These are phyloP conservation scores for Anableps anableps DNA, from an alignment of 2,797 vertebrate species.

Conservation along the genomic window DNA sequence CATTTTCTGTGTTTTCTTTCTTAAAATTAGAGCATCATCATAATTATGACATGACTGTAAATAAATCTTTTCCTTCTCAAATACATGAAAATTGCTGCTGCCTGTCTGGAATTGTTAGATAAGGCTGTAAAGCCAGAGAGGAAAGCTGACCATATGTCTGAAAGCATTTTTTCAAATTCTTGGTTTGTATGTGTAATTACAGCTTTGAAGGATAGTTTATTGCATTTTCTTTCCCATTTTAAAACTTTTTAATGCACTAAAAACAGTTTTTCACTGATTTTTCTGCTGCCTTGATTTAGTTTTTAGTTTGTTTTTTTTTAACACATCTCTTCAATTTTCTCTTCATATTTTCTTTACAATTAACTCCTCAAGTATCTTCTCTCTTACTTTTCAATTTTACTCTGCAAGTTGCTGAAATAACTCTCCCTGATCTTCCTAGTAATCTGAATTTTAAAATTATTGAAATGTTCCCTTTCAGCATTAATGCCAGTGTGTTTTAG, in stretches of 20 bases:
- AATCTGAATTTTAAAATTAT: neutral
- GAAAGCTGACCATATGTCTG: neutral
- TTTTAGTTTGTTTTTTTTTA: no score
- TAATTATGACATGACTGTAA: neutral
- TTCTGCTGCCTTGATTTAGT: neutral
- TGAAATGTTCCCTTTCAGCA: neutral
- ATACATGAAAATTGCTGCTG: neutral
- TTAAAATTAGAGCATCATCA: neutral
- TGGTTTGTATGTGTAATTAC: no score
- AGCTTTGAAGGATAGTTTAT: neutral
- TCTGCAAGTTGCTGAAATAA: neutral
- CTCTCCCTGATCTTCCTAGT: neutral
- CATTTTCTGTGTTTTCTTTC: neutral
- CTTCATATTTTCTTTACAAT: neutral
- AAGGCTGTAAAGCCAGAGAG: neutral
- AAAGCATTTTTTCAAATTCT: neutral
- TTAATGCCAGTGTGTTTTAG: no score
- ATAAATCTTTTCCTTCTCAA: neutral
- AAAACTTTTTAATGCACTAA: neutral
- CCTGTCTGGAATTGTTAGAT: neutral
- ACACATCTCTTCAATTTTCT: neutral
- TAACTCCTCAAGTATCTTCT: neutral
- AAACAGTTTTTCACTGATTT: neutral
- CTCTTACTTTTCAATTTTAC: neutral
- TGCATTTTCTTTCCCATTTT: neutral